Conservation (phyloP, 2,113 vertebrate genomes). For the Taurulus bubalis region DNA sequence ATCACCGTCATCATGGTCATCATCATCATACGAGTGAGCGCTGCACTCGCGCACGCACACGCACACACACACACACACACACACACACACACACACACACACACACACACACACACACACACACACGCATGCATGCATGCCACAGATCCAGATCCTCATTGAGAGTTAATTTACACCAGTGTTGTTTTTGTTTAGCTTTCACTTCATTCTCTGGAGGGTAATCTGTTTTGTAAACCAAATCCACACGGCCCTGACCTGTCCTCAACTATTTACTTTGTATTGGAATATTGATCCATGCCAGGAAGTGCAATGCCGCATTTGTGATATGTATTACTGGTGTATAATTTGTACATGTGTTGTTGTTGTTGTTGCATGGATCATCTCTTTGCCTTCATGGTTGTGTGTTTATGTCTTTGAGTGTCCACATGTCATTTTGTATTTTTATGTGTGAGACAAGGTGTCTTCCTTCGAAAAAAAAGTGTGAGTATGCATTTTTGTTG, state of each 20-base stretch:
- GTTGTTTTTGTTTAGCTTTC: slow-evolving; percentile 70
- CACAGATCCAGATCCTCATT: slow-evolving; percentile 44
- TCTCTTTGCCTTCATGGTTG: not conserved
- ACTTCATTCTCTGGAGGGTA: slow-evolving; percentile 52
- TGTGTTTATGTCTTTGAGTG: slow-evolving; percentile 4
- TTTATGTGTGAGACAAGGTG: not conserved
- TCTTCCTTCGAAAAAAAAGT: not conserved
- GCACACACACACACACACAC: slow-evolving; percentile 18
- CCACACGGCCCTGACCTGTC: slow-evolving; percentile 9
- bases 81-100: slow-evolving; percentile 13
- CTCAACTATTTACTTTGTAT: slow-evolving; percentile 15
- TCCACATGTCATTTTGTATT: not conserved
- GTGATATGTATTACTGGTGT: not conserved
- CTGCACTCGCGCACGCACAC: not conserved
- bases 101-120: slow-evolving; percentile 7
- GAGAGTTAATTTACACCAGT: slow-evolving; percentile 76
- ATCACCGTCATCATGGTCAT: slow-evolving; percentile 77
- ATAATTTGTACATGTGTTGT: not conserved
- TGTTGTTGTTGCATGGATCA: too few species aligned
- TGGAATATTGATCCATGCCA: slow-evolving; percentile 3
- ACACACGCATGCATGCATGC: slow-evolving; percentile 30
- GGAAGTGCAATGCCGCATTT: not conserved
- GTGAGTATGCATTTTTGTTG: too few species aligned
- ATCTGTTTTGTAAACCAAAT: slow-evolving; percentile 45
- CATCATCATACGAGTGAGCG: slow-evolving; percentile 65